phyloP scores from a whole-genome alignment of 1,140 invertebrate species.

The Thalassaphorura encarpata region DNA sequence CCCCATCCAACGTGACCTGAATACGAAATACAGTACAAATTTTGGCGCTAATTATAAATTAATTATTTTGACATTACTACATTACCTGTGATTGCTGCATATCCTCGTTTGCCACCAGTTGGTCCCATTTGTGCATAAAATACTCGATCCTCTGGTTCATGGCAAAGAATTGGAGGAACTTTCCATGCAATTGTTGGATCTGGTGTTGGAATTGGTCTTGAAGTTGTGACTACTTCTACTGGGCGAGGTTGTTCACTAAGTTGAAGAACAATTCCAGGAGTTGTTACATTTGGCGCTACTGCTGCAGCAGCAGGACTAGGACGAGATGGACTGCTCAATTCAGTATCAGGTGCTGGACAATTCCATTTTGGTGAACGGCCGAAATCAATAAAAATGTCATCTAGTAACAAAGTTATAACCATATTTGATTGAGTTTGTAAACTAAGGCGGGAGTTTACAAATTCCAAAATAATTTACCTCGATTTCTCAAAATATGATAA shows the following conservation, averaged over 20 bases:
- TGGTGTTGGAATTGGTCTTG: not conserved
- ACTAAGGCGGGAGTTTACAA: no score
- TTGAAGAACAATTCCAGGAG: slow-evolving; percentile 10
- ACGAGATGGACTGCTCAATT: no score
- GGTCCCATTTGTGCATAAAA: slow-evolving; percentile 87
- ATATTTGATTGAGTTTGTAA: slow-evolving; percentile 4
- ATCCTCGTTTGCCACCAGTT: slow-evolving; percentile 56
- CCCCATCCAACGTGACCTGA: slow-evolving; percentile 84
- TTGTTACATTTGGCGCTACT: no score
- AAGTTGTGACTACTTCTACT: not conserved
- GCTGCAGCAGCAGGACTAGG: no score
- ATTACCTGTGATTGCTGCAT: slow-evolving; percentile 29
- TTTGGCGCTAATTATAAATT: not conserved
- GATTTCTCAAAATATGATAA: slow-evolving; percentile 55
- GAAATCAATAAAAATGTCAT: slow-evolving; percentile 71
- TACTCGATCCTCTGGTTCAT: slow-evolving; percentile 79
- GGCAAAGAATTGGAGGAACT: slow-evolving; percentile 74
- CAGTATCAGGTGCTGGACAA: slow-evolving; percentile 60
- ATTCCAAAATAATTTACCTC: slow-evolving; percentile 36
- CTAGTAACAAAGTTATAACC: slow-evolving; percentile 34
- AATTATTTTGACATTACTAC: no score
- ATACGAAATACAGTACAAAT: not conserved
- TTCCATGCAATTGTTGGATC: slow-evolving; percentile 64
- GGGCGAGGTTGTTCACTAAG: not conserved
- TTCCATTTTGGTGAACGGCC: slow-evolving; percentile 80